Conservation (phyloP, 2,888 invertebrate genomes). For the Diaprepes abbreviatus region DNA sequence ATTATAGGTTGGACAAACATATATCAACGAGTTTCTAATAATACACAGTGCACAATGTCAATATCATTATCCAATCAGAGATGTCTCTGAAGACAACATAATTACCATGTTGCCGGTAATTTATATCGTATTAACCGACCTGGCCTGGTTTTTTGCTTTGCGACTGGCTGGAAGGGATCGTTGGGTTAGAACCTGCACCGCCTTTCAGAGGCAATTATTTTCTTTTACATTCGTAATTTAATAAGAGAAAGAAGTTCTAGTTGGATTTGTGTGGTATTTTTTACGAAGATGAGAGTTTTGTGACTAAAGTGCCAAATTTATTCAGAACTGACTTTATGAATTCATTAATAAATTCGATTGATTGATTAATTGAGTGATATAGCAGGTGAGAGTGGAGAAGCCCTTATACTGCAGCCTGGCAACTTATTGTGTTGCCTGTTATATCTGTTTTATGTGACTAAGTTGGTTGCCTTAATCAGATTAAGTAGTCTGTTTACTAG, state of each 20-base stretch:
- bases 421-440: too few species aligned
- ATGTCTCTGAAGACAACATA: slow-evolving; percentile 68
- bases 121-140: slow-evolving; percentile 66
- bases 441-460: too few species aligned
- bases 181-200: slow-evolving; percentile 21
- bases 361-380: too few species aligned
- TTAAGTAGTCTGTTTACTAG: too few species aligned
- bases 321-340: too few species aligned
- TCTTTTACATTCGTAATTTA: slow-evolving; percentile 28
- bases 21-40: slow-evolving; percentile 64
- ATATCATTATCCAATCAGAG: slow-evolving; percentile 69
- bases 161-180: slow-evolving; percentile 3
- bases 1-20: slow-evolving; percentile 61
- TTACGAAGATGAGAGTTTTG: not conserved
- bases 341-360: too few species aligned
- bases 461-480: too few species aligned
- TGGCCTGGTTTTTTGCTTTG: slow-evolving; percentile 33
- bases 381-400: too few species aligned
- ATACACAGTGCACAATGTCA: slow-evolving; percentile 67
- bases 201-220: slow-evolving; percentile 27
- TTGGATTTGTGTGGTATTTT: slow-evolving; percentile 10
- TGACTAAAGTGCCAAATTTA: too few species aligned
- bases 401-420: too few species aligned
- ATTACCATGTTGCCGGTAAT: slow-evolving; percentile 65
- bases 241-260: slow-evolving; percentile 20